Evolutionary conservation across 2,797 vertebrate species (phyloP), one percentile per base, ranked within the genome.

Genomic region (Acrossocheilus wenchowensis): DNA sequence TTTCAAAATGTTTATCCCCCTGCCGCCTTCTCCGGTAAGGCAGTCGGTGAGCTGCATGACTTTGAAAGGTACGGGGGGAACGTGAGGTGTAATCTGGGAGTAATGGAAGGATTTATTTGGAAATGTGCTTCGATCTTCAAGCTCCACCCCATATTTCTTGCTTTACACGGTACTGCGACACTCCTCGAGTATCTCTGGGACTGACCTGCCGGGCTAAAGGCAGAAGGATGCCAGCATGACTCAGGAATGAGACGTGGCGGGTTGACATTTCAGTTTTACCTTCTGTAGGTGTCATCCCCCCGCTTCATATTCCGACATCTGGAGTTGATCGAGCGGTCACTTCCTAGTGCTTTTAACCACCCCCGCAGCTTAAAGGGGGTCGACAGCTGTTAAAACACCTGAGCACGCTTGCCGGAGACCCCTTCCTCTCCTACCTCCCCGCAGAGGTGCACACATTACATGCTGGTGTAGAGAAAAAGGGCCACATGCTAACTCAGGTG

Each of bases 241-340:
- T 94, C 93, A 95, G 96, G 96, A 97, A 98, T 96, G 95, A 94
- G 93, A 92, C 93, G 94, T 93, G 94, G 78, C 94, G 94, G 88
- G 93, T 94, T 96, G 95, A 96, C 96, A 97, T 97, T 97, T 97
- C 92, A 91, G 95, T 96, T 95, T 73, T 95, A 97, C 96, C 96
- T 97, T 96, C 78, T 50, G 57, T 85, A 88, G 96, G 96, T 97
- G 96, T 95, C 94, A 19, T 71, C 68, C 86, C 81, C 84, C 50
- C 68, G 48, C 83, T 86, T 19, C 68, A 78, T 68, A 78, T 85
- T 81, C 74, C 69, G 77, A 78, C 97, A 97, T 97, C 97, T 97
- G 97, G 96, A 95, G 95, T 96, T 96, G 96, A 97, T 97, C 96
- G 96, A 95, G 96, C 95, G 96, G 95, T 94, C 95, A 96, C 96